These are phyloP conservation scores for Channa striata DNA, from an alignment of 2,797 vertebrate genomes.

Conservation along the genomic window DNA sequence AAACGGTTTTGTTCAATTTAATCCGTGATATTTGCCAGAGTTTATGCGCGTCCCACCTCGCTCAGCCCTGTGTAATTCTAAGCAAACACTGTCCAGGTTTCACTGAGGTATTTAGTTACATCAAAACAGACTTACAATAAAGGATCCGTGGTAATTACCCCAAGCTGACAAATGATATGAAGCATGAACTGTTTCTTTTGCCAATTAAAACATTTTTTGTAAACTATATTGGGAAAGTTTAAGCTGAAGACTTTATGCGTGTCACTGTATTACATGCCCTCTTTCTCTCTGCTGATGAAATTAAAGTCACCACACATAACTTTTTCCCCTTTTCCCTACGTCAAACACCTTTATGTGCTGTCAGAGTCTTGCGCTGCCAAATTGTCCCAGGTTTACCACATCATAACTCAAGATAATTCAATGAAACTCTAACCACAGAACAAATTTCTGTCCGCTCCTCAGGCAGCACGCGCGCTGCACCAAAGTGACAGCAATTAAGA, in stretches of 20 bases:
- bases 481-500: slow-evolving; percentile 71
- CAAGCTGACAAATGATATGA: slow-evolving; percentile 81
- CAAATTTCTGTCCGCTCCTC: slow-evolving; percentile 63
- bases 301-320: slow-evolving; percentile 47
- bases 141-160: slow-evolving; percentile 72
- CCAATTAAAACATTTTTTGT: slow-evolving; percentile 74
- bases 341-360: slow-evolving; percentile 54
- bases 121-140: slow-evolving; percentile 69
- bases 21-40: slow-evolving; percentile 84
- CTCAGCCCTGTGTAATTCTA: slow-evolving; percentile 69
- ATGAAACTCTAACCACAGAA: slow-evolving; percentile 66
- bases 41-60: slow-evolving; percentile 72
- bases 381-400: slow-evolving; percentile 53
- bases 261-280: slow-evolving; percentile 41
- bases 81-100: slow-evolving; percentile 72
- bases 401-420: slow-evolving; percentile 73
- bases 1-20: slow-evolving; percentile 81
- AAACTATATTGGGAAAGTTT: slow-evolving; percentile 67
- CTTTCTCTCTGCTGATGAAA: slow-evolving; percentile 37
- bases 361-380: slow-evolving; percentile 51
- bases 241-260: slow-evolving; percentile 49
- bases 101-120: slow-evolving; percentile 68
- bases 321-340: slow-evolving; percentile 7
- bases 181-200: slow-evolving; percentile 65
- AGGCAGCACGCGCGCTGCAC: slow-evolving; percentile 34